Conservation (phyloP, 2,888 invertebrate species). For the Dione vanillae region DNA sequence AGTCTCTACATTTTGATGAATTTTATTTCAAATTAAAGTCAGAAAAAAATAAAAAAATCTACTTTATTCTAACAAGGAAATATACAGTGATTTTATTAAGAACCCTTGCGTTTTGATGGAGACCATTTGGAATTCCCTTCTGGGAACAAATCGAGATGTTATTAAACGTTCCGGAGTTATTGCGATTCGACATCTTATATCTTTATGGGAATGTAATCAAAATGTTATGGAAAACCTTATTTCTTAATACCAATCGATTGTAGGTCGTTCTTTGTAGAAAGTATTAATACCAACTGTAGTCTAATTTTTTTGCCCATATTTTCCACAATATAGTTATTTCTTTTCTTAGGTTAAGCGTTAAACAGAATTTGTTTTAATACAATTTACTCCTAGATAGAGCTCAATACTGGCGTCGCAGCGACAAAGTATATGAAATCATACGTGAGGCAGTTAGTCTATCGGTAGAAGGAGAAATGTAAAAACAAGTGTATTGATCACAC, state of each 20-base stretch:
- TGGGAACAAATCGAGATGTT: constrained; percentile 13
- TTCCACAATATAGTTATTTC: no score
- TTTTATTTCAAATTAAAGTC: no score
- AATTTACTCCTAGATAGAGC: no score
- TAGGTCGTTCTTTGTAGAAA: not conserved
- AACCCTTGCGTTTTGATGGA: constrained; percentile 11
- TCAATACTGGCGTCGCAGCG: no score
- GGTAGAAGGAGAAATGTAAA: no score
- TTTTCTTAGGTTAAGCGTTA: no score
- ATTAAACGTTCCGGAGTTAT: constrained; percentile 23
- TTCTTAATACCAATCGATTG: not conserved
- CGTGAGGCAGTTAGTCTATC: no score
- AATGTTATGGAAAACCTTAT: constrained; percentile 5
- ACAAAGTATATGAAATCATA: no score
- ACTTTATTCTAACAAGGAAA: not conserved
- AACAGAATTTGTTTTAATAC: not conserved
- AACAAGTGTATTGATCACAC: no score
- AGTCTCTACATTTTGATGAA: no score
- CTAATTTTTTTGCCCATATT: no score
- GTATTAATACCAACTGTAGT: not conserved
- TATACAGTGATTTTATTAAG: constrained; percentile 21
- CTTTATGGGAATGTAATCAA: constrained; percentile 23
- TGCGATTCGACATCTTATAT: constrained; percentile 14
- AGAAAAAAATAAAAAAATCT: not conserved
- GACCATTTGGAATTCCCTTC: constrained; percentile 17